Base-by-base conservation (phyloP, 1,140 invertebrate species). In the Nephila pilipes region DNA sequence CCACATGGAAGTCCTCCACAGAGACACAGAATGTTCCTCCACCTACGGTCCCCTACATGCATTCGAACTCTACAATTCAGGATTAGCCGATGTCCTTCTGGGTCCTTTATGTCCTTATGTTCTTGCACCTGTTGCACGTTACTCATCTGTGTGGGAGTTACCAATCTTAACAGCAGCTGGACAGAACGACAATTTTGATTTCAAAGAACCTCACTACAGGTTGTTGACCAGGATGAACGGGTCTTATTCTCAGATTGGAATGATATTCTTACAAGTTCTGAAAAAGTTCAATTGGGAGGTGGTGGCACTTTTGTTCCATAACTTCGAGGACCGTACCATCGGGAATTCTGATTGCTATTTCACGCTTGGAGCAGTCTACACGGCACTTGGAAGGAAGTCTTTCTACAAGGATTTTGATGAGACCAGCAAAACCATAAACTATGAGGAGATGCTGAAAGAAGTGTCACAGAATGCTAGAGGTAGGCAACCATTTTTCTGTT, bases 31-130 rank as follows among this genome's bases (percentile, higher is more conserved):
- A n/a, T 98, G 97, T 95, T 98, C 97, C 6, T 98, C 97, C 6
- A 97, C 97, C 1, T 96, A 97, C 80, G 98, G 97, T 1, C 97
- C 97, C 0, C 95, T 98, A 8, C 97, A 97, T 8, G 97, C 97
- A 6, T 97, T 98, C 95, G 97, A 98, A 87, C 97, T 98, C 94
- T 97, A 97, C 95, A 96, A 96, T 90, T 75, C 60, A 18, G 60
- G 94, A 93, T 94, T 95, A 94, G 94, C 96, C 97, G 97, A 99
- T 95, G 98, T 97, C 0, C 98, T 99, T 95, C 96, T 99, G 94
- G 98, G 98, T 0, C 97, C 98, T 1, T 97, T 98, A 1, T 99
- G 98, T 95, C 98, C 98, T 94, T 99, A 98, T 95, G 98, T 98
- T 5, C 96, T 99, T 87, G 98, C 98, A 0, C 98, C 98, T 1